Evolutionary conservation across 2,797 vertebrate species (phyloP), one percentile per base, ranked within the genome.

Genomic region (Eidolon dupreanum): DNA sequence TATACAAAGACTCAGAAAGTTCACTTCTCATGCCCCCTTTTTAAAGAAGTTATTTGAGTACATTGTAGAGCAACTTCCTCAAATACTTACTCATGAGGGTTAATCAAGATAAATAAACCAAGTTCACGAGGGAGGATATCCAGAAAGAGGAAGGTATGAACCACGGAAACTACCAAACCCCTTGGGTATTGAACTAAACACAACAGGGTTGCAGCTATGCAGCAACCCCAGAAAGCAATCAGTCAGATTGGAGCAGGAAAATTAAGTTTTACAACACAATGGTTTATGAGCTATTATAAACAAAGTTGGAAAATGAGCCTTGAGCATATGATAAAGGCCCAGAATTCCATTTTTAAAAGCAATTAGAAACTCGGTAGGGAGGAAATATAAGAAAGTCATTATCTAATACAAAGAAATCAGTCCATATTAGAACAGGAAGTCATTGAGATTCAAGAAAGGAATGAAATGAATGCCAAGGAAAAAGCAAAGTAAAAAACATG

Each of bases 41-140:
- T 53, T 43, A 41, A 55, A 38, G n/a, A 75, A 41, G 41, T 57
- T 81, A 81, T 59, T 74, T 53, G n/a, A 38, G 46, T 66, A 16
- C 66, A 71, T 95, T 77, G 65, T 95, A 41, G n/a, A 81, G 68
- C 26, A 70, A 75, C 78, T 92, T 95, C 88, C 31, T 90, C 53
- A 78, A 77, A 74, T 38, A 20, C 28, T 86, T 71, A 57, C 31
- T 82, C 51, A 38, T 9, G 11, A 97, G 4, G 10, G 28, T 68
- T 84, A 96, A 68, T 8, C 20, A 75, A 77, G 63, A 81, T 63
- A 88, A 88, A 33, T 57, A 77, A 83, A 26, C 36, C n/a, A 89
- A 82, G 36, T 82, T 90, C 63, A 36, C 1, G 2, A 89, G 36
- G 11, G 24, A 82, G 33, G 31, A 73, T 83, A 28, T 22, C n/a